These are phyloP conservation scores for Sycon ciliatum DNA, from an alignment of 37 sponge, comb jelly and placozoan species.

Conservation along the genomic window DNA sequence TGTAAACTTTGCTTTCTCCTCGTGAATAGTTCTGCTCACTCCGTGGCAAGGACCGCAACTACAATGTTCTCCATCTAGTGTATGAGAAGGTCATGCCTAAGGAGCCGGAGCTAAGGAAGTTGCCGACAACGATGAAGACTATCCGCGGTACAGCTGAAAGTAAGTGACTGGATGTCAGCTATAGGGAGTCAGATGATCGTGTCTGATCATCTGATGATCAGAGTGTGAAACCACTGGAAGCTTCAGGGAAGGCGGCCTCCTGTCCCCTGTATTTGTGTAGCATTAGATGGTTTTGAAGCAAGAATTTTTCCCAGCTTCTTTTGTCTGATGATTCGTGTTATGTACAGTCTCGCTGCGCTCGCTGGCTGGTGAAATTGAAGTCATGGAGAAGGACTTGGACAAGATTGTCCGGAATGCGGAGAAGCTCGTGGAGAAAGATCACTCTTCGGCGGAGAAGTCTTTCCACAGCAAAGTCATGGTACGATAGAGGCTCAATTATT, in stretches of 20 bases:
- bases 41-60: conserved; percentile 34
- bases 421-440: conserved; percentile 27
- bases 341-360: conserved; percentile 58
- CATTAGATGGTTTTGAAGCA: background rate
- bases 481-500: too few relatives aligned
- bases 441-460: conserved; percentile 11
- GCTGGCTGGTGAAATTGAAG: conserved; percentile 69
- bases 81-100: conserved; percentile 31
- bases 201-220: background rate
- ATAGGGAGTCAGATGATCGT: background rate
- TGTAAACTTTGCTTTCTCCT: background rate
- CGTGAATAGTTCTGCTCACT: conserved; percentile 34
- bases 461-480: conserved; percentile 43
- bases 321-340: conserved; percentile 1
- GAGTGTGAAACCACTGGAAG: background rate
- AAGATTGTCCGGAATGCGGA: conserved; percentile 57
- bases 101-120: conserved; percentile 31
- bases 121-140: conserved; percentile 29
- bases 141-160: conserved; percentile 48
- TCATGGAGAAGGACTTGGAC: conserved; percentile 60
- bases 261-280: too few relatives aligned
- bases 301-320: background rate
- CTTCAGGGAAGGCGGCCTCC: too few relatives aligned
- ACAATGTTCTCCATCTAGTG: conserved; percentile 43
- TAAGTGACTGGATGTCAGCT: background rate